A percentile compares a stretch with the other conserved stretches of the same genome.
Evolutionary conservation across 2,888 invertebrate genomes (phyloP).

Genomic region (Nomada lathburiana): DNA sequence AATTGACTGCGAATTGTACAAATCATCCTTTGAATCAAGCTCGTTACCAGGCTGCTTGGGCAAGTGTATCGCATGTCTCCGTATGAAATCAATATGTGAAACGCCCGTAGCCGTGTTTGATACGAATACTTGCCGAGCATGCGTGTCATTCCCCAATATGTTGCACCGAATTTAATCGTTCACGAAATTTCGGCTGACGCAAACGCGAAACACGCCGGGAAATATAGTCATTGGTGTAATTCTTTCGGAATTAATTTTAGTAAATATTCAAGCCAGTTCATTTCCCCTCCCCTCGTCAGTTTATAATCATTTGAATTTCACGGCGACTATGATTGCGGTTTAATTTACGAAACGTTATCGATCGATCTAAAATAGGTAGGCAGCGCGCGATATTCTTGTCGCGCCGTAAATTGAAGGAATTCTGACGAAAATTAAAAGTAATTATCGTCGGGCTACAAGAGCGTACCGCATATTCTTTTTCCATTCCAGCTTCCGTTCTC

Average conservation of each 20-base stretch:
- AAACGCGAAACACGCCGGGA: neutral
- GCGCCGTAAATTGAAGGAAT: neutral
- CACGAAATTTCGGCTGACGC: conserved; percentile 44
- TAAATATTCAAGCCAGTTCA: neutral
- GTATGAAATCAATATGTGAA: conserved; percentile 55
- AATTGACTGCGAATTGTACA: conserved; percentile 49
- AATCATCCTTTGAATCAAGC: conserved; percentile 56
- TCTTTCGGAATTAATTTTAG: conserved; percentile 4
- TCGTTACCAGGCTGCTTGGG: conserved; percentile 35
- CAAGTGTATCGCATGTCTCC: conserved; percentile 34
- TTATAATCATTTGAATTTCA: neutral
- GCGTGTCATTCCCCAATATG: conserved; percentile 29
- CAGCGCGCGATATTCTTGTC: neutral
- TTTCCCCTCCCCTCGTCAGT: neutral
- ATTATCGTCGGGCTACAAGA: neutral
- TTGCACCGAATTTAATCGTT: conserved; percentile 49
- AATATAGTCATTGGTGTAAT: conserved; percentile 20
- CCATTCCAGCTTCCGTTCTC: neutral
- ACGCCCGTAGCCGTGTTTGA: conserved; percentile 17
- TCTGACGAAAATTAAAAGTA: conserved; percentile 2
- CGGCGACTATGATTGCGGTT: neutral
- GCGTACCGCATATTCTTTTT: conserved; percentile 20
- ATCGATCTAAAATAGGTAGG: too few relatives aligned
- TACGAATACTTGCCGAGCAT: conserved; percentile 17
- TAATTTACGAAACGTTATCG: neutral